phyloP scores from a whole-genome alignment of 2,888 invertebrate species.

The Eueremaeus valkanovi region DNA sequence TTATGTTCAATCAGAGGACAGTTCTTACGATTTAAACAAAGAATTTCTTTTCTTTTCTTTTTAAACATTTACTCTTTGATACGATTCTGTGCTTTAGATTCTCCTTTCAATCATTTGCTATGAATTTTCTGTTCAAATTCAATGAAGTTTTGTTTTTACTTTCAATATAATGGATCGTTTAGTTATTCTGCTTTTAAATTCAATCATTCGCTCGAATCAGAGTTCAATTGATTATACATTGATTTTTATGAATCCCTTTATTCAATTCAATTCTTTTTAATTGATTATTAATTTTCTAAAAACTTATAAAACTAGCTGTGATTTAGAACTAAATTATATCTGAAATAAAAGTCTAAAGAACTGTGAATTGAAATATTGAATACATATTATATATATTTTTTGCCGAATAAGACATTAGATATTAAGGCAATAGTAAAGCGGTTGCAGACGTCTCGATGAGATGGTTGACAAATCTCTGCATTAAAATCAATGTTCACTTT shows the following conservation, averaged over 20 bases:
- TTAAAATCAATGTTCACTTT: constrained; percentile 23
- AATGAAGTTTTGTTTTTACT: not conserved
- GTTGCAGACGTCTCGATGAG: constrained; percentile 10
- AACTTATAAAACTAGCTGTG: no score
- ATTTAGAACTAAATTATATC: not conserved
- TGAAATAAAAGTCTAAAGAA: no score
- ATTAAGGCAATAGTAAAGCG: no score
- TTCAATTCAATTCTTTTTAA: not conserved
- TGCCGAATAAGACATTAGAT: no score
- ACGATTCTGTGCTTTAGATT: constrained; percentile 9
- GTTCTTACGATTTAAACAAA: constrained; percentile 13
- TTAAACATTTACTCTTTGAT: constrained; percentile 10
- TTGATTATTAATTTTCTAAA: no score
- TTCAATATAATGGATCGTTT: not conserved
- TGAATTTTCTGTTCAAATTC: not conserved
- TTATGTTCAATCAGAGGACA: not conserved
- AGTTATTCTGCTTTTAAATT: not conserved
- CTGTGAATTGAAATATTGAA: no score
- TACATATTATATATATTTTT: no score
- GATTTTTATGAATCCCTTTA: not conserved
- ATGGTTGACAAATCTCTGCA: constrained; percentile 27
- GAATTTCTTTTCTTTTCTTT: not conserved
- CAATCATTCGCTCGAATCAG: not conserved
- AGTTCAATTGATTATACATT: not conserved
- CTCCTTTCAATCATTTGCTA: not conserved